Conservation (phyloP, 2,888 invertebrate genomes). For the Portevinia maculata region DNA sequence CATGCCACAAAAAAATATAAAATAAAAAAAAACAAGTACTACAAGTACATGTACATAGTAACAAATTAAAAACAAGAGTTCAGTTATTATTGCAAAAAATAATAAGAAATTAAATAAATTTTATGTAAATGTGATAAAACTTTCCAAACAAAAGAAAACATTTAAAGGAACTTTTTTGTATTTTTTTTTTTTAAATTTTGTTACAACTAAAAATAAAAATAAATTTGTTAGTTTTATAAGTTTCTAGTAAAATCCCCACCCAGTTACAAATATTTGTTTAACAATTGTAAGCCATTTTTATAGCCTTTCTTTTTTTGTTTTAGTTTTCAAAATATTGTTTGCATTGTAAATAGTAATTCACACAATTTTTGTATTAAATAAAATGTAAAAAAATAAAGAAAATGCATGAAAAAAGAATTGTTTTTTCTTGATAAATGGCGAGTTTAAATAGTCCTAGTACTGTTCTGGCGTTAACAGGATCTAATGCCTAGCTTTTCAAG, state of each 20-base stretch:
- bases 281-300: constrained; percentile 1
- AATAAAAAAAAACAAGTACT: constrained; percentile 24
- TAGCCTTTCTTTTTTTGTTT: not conserved
- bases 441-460: not conserved
- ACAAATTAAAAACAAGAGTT: not conserved
- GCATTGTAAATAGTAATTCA: constrained; percentile 23
- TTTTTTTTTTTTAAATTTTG: not conserved
- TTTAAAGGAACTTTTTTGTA: too few relatives aligned
- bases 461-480: too few relatives aligned
- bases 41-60: constrained; percentile 56
- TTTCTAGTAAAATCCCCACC: constrained; percentile 20
- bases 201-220: constrained; percentile 13
- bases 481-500: too few relatives aligned
- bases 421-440: not conserved
- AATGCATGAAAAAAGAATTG: constrained; percentile 1
- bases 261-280: constrained; percentile 16
- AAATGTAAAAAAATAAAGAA: constrained; percentile 4
- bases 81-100: constrained; percentile 9
- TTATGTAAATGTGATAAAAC: constrained; percentile 66
- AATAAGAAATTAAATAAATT: constrained; percentile 25
- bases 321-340: constrained; percentile 6
- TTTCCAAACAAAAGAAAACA: constrained; percentile 5
- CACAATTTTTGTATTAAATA: constrained; percentile 23
- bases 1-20: not conserved
- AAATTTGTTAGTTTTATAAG: constrained; percentile 20